Evolutionary conservation across 2,797 vertebrate species (phyloP), one percentile per base, ranked within the genome.

Genomic region (Coregonus ussuriensis): DNA sequence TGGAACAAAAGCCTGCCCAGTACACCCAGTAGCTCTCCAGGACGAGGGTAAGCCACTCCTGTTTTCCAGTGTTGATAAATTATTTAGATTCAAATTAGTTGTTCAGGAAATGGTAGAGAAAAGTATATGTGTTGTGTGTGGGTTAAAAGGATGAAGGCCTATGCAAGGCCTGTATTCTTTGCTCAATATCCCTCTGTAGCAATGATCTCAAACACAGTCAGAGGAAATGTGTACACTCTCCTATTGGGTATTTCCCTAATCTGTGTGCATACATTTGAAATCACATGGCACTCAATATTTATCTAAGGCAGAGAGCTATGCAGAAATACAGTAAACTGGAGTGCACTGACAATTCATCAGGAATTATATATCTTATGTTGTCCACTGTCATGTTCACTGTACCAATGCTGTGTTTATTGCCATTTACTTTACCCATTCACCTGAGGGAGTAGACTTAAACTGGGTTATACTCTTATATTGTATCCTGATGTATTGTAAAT

Each of bases 111-210:
- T 41, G 18, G 31, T 37, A 41, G 62, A 16, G 18, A 37, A 21
- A 37, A 21, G 16, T 41, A 62, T 53, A 16, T 59, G 33, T 16
- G 37, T 15, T 37, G 25, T 65, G 65, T 37, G 7, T 72, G 21
- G 53, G 47, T 52, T 14, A 25, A 71, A 76, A 66, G 6, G 25
- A 14, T 16, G 14, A 11, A 54, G 80, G 74, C 63, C 33, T 66
- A 71, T 51, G 4, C 31, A 72, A 80, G 51, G 59, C 54, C 66
- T 4, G 47, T 53, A 69, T 25, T 1, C 31, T 63, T 29, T 75
- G 41, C 59, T 80, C 77, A 88, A 37, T 4, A 59, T 41, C n/a
- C 47, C 6, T 5, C 33, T 87, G 76, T 72, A 69, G 79, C 82
- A 87, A 85, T 76, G 4, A 4, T 67, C 69, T 84, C 75, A 72